These are phyloP conservation scores for Grantiella picta DNA, from an alignment of 2,113 vertebrate species.

Conservation along the genomic window DNA sequence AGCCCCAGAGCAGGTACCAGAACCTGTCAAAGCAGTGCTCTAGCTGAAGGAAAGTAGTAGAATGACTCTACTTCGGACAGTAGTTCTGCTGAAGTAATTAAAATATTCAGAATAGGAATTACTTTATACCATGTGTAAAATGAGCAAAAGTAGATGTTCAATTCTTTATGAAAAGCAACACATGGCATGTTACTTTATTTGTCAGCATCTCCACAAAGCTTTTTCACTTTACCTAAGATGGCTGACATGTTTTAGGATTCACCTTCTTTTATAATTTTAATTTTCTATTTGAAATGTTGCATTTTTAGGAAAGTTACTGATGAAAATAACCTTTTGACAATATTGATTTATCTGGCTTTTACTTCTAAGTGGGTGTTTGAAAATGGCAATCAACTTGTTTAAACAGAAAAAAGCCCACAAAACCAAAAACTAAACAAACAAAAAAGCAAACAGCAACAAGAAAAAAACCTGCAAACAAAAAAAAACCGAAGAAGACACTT, in stretches of 20 bases:
- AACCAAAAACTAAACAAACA: not conserved
- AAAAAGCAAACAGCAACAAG: not conserved
- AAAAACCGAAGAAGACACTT: not conserved
- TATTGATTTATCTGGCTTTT: not conserved
- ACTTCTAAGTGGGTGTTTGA: not conserved
- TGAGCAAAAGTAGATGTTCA: not conserved
- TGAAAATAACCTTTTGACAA: not conserved
- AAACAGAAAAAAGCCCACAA: not conserved
- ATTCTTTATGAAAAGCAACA: not conserved
- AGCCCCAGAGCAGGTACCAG: not conserved
- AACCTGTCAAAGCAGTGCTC: not conserved
- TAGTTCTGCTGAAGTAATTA: not conserved
- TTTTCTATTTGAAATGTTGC: not conserved
- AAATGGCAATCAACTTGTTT: not conserved
- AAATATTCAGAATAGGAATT: not conserved
- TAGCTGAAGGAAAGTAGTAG: not conserved
- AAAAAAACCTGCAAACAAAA: rapidly evolving
- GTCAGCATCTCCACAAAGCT: not conserved
- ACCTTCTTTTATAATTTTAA: not conserved
- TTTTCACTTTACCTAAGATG: not conserved
- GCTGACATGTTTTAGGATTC: not conserved
- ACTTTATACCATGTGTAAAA: not conserved
- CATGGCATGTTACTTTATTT: not conserved
- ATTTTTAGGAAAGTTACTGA: not conserved
- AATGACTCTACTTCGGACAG: not conserved